Conservation (phyloP, 2,797 vertebrate genomes). For the Ficedula albicollis region DNA sequence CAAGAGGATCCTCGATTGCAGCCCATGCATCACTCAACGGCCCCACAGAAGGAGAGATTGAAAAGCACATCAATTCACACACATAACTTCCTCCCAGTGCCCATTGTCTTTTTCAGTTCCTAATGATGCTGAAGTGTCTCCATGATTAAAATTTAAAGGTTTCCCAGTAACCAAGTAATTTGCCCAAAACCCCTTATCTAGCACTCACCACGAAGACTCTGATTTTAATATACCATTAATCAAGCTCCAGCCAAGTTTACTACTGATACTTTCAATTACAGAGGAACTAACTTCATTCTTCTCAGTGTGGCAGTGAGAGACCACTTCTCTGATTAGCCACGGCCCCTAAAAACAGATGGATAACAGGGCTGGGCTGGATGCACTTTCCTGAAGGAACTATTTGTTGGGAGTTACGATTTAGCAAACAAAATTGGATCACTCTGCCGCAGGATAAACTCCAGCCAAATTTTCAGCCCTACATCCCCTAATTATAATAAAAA, state of each 20-base stretch:
- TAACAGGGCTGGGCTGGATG: background rate
- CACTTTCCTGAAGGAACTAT: constrained; percentile 7
- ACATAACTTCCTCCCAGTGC: constrained; percentile 68
- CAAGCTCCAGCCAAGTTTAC: constrained; percentile 82
- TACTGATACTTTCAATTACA: constrained; percentile 75
- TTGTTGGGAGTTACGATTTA: background rate
- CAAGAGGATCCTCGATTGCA: constrained; percentile 73
- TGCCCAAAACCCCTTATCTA: constrained; percentile 79
- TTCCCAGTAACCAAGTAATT: constrained; percentile 81
- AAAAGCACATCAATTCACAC: constrained; percentile 75
- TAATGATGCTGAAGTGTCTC: constrained; percentile 81
- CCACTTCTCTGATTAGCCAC: constrained; percentile 62
- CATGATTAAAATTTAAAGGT: constrained; percentile 82
- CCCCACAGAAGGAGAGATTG: constrained; percentile 63
- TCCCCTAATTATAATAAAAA: background rate
- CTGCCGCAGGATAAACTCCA: background rate
- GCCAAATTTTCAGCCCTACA: background rate
- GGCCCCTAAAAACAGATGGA: constrained; percentile 44
- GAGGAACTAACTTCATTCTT: constrained; percentile 58
- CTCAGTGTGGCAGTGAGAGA: constrained; percentile 35
- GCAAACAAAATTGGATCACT: constrained; percentile 17
- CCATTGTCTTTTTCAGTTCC: constrained; percentile 73
- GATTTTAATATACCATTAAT: constrained; percentile 84
- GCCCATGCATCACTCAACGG: constrained; percentile 65
- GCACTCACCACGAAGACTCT: constrained; percentile 78